Evolutionary conservation across 2,113 vertebrate species (phyloP).

Genomic region (Cebidichthys violaceus): DNA sequence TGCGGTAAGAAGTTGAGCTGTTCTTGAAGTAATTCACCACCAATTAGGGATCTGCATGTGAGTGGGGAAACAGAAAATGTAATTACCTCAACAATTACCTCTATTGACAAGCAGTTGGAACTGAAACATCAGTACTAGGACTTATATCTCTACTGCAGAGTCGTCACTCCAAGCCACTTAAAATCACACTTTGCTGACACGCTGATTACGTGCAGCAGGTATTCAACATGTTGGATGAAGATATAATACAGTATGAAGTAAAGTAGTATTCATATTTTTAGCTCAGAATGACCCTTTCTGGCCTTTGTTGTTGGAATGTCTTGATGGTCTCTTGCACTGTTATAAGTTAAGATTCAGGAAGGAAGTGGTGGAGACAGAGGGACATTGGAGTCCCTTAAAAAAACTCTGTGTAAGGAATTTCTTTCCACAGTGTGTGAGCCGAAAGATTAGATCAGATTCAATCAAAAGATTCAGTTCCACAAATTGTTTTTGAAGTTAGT

Average conservation of each 20-base stretch:
- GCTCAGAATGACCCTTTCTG: background rate
- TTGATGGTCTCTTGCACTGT: background rate
- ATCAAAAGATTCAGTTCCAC: background rate
- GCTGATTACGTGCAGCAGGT: no score
- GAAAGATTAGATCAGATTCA: background rate
- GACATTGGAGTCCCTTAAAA: background rate
- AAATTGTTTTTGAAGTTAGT: background rate
- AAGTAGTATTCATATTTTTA: no score
- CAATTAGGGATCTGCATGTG: no score
- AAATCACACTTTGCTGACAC: no score
- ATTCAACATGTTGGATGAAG: no score
- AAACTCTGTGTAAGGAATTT: background rate
- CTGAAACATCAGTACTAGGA: background rate
- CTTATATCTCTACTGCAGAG: no score
- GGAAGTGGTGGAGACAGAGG: background rate
- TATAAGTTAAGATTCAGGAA: background rate
- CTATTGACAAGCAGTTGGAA: background rate
- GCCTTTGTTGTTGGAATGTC: background rate
- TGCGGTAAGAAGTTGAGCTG: slow-evolving; percentile 85
- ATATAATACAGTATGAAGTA: background rate
- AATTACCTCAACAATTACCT: background rate
- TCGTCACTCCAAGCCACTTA: no score
- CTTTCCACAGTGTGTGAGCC: background rate
- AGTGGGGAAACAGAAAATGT: background rate
- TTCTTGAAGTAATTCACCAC: background rate